phyloP scores from a whole-genome alignment of 2,797 vertebrate genomes.

The Darevskia mixta region DNA sequence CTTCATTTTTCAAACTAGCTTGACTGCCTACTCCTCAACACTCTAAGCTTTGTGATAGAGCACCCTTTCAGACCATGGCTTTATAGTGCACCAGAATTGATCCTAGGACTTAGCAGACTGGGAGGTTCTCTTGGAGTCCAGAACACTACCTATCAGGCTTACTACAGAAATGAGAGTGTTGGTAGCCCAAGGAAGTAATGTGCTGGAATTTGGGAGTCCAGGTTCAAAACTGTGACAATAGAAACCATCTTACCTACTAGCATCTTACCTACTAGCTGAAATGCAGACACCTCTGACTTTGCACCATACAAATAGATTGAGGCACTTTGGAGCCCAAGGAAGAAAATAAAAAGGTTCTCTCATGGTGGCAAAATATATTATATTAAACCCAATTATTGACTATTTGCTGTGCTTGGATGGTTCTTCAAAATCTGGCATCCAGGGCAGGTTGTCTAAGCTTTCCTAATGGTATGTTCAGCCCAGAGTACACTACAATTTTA shows the following conservation, averaged over 20 bases:
- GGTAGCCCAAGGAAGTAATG: too few species aligned
- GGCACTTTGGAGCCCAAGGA: neutral
- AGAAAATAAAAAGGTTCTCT: neutral
- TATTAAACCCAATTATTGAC: neutral
- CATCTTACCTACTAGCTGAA: too few species aligned
- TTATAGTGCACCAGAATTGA: neutral
- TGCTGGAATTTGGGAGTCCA: too few species aligned
- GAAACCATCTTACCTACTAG: too few species aligned
- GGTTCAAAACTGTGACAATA: too few species aligned
- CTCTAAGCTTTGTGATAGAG: too few species aligned
- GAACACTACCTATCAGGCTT: neutral
- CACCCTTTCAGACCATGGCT: neutral
- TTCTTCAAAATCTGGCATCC: neutral
- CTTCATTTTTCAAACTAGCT: too few species aligned
- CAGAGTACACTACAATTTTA: slow-evolving; percentile 48
- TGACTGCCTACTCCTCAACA: too few species aligned
- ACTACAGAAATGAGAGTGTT: neutral
- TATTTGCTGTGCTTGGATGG: neutral
- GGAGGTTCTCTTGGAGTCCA: neutral
- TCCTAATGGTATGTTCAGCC: neutral
- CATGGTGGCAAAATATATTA: neutral
- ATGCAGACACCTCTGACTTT: slow-evolving; percentile 25
- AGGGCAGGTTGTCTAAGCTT: neutral
- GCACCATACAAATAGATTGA: too few species aligned
- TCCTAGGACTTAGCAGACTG: neutral